phyloP scores from a whole-genome alignment of 2,888 invertebrate genomes.

The Trichogramma dendrolimi region DNA sequence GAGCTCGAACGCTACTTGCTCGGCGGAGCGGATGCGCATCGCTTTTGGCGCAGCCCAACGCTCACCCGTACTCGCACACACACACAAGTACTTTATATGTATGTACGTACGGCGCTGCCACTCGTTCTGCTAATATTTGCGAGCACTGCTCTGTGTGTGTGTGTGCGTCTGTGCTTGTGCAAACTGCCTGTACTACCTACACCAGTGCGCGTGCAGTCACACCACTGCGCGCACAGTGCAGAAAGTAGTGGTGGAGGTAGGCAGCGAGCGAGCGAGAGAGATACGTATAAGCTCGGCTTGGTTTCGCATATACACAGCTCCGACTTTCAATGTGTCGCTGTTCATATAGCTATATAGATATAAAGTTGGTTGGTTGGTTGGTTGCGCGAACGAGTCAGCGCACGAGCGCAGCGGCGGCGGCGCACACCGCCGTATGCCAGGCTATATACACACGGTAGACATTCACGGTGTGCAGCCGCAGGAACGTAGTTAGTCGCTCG shows the following conservation, averaged over 20 bases:
- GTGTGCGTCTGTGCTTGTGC: too few species aligned
- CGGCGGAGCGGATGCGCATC: conserved; percentile 36
- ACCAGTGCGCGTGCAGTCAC: too few species aligned
- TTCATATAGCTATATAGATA: too few species aligned
- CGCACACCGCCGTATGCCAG: conserved; percentile 23
- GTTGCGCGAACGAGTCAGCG: conserved; percentile 9
- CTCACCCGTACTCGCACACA: conserved; percentile 3
- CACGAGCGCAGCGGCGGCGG: conserved; percentile 25
- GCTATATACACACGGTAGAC: background rate
- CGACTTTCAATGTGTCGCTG: too few species aligned
- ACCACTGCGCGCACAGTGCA: too few species aligned
- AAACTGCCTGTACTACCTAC: too few species aligned
- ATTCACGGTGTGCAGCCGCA: background rate
- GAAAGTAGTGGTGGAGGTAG: too few species aligned
- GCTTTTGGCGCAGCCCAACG: conserved; percentile 29
- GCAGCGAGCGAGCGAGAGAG: background rate
- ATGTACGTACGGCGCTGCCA: background rate
- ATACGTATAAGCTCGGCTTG: too few species aligned
- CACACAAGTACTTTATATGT: background rate
- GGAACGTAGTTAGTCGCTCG: too few species aligned
- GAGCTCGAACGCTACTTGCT: conserved; percentile 37
- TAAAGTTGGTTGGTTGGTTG: too few species aligned
- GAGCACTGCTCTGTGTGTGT: too few species aligned
- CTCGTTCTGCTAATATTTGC: background rate
- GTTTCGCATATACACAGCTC: too few species aligned